These are phyloP conservation scores for Marmota monax DNA, from an alignment of 2,113 vertebrate genomes.

Conservation along the genomic window DNA sequence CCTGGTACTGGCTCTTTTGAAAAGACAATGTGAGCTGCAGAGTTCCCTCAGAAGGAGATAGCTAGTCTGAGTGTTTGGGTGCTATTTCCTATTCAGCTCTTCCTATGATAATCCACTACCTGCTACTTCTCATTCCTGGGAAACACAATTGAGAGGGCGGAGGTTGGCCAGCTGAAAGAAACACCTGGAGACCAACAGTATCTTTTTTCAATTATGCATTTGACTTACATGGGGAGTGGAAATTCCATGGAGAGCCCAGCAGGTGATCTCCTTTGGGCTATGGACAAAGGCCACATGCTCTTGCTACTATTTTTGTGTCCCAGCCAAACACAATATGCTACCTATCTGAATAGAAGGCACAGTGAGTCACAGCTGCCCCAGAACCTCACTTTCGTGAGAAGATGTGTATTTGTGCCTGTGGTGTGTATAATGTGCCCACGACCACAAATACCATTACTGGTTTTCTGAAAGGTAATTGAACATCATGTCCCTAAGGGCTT, in stretches of 20 bases:
- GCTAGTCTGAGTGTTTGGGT: not conserved
- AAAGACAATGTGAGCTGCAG: not conserved
- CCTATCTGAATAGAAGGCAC: constrained; percentile 58
- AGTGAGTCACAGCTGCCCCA: constrained; percentile 66
- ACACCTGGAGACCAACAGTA: constrained; percentile 75
- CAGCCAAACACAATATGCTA: constrained; percentile 72
- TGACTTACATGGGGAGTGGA: constrained; percentile 70
- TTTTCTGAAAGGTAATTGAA: constrained; percentile 64
- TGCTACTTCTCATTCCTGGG: not conserved
- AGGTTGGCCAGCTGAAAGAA: constrained; percentile 64
- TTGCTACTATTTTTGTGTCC: constrained; percentile 61
- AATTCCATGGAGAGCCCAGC: constrained; percentile 69
- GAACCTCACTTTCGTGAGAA: constrained; percentile 66
- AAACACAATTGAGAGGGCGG: constrained; percentile 1
- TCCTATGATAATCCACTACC: not conserved
- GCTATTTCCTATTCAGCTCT: not conserved
- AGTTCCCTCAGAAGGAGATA: not conserved
- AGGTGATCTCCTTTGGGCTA: constrained; percentile 82
- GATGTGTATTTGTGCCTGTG: not conserved
- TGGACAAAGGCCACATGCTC: constrained; percentile 75
- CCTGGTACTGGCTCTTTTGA: not conserved
- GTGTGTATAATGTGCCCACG: not conserved
- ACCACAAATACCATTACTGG: constrained; percentile 28
- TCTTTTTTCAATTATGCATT: constrained; percentile 73
- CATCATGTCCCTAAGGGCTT: not conserved